These are phyloP conservation scores for Dromaius novaehollandiae DNA, from an alignment of 2,113 vertebrate species.

Conservation along the genomic window DNA sequence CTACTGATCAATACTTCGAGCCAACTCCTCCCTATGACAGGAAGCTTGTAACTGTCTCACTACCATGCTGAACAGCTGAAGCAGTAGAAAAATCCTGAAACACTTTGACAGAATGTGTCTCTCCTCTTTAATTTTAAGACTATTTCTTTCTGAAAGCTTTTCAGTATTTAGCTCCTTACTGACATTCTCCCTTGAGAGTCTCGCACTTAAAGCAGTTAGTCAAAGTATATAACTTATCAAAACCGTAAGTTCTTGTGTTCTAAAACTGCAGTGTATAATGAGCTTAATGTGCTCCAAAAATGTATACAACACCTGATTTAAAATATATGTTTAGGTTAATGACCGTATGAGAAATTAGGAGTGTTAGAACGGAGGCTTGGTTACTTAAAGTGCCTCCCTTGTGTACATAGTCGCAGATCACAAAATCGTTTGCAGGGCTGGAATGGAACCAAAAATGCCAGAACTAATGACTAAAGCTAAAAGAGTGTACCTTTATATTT, in stretches of 20 bases:
- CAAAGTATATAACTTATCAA: background rate
- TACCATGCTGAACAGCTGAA: background rate
- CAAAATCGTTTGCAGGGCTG: background rate
- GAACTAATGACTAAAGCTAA: background rate
- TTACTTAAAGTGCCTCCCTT: background rate
- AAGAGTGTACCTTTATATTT: background rate
- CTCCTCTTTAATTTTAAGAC: background rate
- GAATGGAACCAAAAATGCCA: background rate
- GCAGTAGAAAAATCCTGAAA: background rate
- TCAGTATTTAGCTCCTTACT: background rate
- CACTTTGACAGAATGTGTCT: background rate
- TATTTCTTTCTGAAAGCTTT: background rate
- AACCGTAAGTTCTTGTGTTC: background rate
- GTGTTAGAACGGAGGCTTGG: background rate
- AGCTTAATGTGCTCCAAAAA: background rate
- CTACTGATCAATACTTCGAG: background rate
- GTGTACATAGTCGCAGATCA: background rate
- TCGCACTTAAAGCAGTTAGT: background rate
- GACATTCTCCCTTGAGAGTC: background rate
- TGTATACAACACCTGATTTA: background rate
- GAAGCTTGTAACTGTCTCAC: background rate
- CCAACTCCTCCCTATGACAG: background rate
- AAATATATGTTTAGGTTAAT: background rate
- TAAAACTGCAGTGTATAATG: background rate
- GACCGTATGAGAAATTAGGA: background rate